phyloP scores from a whole-genome alignment of 2,113 vertebrate species.

The Plectropomus leopardus region DNA sequence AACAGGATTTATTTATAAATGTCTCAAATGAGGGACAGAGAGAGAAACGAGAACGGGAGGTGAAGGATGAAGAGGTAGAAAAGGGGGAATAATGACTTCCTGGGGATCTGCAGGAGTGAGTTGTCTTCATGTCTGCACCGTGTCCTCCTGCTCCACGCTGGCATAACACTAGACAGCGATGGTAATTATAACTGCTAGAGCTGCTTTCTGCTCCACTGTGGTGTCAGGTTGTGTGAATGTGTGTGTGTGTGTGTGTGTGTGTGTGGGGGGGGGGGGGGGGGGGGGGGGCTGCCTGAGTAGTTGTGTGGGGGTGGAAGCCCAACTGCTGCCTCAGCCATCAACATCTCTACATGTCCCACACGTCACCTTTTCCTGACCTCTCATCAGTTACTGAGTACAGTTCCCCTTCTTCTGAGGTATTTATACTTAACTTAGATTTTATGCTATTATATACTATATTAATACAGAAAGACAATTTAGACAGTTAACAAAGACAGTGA shows the following conservation, averaged over 20 bases:
- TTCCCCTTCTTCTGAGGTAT: neutral
- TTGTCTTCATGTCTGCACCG: constrained; percentile 26
- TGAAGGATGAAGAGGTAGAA: constrained; percentile 5
- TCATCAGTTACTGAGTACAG: constrained; percentile 3
- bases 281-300: too few relatives aligned
- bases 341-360: constrained; percentile 8
- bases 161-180: constrained; percentile 47
- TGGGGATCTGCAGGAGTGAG: constrained; percentile 44
- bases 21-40: constrained; percentile 33
- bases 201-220: constrained; percentile 36
- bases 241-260: constrained; percentile 25
- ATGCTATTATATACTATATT: neutral
- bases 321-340: constrained; percentile 58
- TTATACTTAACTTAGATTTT: too few relatives aligned
- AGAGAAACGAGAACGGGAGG: neutral
- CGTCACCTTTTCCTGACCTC: constrained; percentile 51
- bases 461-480: too few relatives aligned
- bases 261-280: constrained; percentile 9
- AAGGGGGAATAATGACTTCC: constrained; percentile 43
- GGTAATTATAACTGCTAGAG: constrained; percentile 63
- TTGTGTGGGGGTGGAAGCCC: constrained; percentile 25
- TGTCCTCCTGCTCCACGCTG: constrained; percentile 26
- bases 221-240: constrained; percentile 51
- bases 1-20: constrained; percentile 67
- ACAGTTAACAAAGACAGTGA: too few relatives aligned